These are phyloP conservation scores for Leptopilina myrica DNA, from an alignment of 2,888 invertebrate genomes.

Conservation along the genomic window DNA sequence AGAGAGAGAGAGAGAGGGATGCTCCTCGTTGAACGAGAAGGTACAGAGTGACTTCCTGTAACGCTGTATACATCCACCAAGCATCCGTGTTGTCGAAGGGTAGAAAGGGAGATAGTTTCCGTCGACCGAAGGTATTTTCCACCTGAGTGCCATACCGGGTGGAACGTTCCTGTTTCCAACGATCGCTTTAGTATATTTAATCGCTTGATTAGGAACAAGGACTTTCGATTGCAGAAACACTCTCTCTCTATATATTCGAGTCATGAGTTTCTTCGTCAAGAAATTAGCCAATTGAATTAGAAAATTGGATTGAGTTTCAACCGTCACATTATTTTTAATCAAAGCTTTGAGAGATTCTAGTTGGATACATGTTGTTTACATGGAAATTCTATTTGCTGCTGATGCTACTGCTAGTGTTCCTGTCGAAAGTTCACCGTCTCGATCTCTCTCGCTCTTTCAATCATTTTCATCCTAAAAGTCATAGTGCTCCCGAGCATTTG, in stretches of 20 bases:
- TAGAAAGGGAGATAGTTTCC: slow-evolving; percentile 47
- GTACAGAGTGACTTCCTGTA: slow-evolving; percentile 67
- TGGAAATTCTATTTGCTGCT: not conserved
- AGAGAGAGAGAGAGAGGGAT: not conserved
- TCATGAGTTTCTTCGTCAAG: slow-evolving; percentile 24
- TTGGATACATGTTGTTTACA: slow-evolving; percentile 10
- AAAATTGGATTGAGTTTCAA: not conserved
- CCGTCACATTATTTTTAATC: not conserved
- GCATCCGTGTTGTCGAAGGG: slow-evolving; percentile 62
- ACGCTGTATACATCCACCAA: slow-evolving; percentile 60
- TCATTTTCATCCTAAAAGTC: slow-evolving; percentile 1
- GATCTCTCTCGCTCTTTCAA: not conserved
- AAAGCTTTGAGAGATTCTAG: slow-evolving; percentile 4
- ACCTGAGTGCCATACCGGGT: slow-evolving; percentile 27
- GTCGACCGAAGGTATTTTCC: slow-evolving; percentile 41
- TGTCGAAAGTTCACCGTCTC: not conserved
- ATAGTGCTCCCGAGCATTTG: not conserved
- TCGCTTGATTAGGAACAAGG: slow-evolving; percentile 40
- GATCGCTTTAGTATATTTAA: slow-evolving; percentile 33
- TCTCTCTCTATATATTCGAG: slow-evolving; percentile 17
- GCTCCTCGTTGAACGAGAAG: slow-evolving; percentile 63
- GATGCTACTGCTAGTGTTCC: not conserved
- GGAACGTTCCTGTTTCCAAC: slow-evolving; percentile 19
- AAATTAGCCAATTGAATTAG: slow-evolving; percentile 28
- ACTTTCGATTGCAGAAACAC: slow-evolving; percentile 27